Percentiles rank a stretch among this genome's conserved stretches.
Conservation (phyloP, 2,888 invertebrate genomes). For the Phengaris alcon region DNA sequence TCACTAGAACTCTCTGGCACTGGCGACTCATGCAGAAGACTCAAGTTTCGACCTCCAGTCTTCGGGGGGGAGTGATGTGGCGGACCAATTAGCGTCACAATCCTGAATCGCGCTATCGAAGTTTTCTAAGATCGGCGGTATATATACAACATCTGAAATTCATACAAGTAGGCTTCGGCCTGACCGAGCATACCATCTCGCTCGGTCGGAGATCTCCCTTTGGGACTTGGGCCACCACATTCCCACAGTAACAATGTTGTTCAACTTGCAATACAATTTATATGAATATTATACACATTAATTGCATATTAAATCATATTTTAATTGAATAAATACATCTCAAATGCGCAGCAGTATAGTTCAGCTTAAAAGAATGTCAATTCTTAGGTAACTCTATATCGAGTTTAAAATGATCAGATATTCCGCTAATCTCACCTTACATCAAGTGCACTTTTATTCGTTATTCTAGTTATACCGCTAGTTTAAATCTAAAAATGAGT, state of each 20-base stretch:
- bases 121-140: no score
- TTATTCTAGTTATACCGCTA: constrained; percentile 50
- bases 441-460: constrained; percentile 75
- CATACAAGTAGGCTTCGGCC: no score
- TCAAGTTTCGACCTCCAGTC: no score
- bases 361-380: background rate
- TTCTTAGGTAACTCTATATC: background rate
- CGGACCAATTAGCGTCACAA: no score
- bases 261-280: background rate
- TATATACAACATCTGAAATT: no score
- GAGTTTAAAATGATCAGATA: constrained; percentile 17
- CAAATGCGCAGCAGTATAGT: constrained; percentile 4
- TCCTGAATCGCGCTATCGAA: no score
- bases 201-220: no score
- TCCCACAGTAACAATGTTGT: background rate
- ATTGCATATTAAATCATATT: background rate
- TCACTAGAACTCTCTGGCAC: no score
- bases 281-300: background rate
- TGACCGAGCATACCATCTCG: no score
- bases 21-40: no score
- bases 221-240: no score
- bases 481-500: constrained; percentile 23
- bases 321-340: constrained; percentile 7
- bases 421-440: constrained; percentile 40
- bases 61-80: no score